A percentile compares a stretch with the other conserved stretches of the same genome.
Conservation (phyloP, 35 echinoderm and acorn worm genomes). For the Eucidaris tribuloides region DNA sequence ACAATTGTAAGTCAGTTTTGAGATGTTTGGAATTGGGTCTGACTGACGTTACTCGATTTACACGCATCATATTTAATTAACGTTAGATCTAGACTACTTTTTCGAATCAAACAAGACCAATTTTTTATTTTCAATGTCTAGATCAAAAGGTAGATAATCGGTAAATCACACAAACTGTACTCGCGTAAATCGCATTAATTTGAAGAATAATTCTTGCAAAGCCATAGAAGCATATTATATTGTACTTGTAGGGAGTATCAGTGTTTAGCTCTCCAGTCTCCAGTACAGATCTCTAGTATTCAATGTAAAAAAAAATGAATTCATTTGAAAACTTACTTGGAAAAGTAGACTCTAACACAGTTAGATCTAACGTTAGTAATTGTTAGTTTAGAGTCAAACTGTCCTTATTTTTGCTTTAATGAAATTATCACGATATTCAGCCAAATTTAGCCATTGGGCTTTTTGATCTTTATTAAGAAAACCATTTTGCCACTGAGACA, state of each 20-base stretch:
- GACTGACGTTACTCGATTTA: background rate
- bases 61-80: background rate
- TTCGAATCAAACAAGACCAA: background rate
- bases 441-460: background rate
- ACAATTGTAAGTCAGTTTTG: background rate
- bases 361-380: too few species aligned
- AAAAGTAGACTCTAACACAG: too few species aligned
- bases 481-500: background rate
- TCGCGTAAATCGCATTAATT: too few species aligned
- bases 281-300: too few species aligned
- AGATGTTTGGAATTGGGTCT: background rate
- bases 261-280: too few species aligned
- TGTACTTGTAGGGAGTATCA: too few species aligned
- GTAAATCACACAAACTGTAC: too few species aligned
- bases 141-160: background rate
- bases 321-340: too few species aligned
- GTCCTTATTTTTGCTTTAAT: background rate
- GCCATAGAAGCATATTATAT: too few species aligned
- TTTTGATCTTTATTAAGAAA: background rate
- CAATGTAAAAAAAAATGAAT: too few species aligned
- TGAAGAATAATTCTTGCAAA: too few species aligned
- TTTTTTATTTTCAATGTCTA: background rate
- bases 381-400: too few species aligned
- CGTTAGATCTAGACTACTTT: background rate
- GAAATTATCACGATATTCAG: background rate